These are phyloP conservation scores for Cyanoramphus novaezelandiae DNA, from an alignment of 2,113 vertebrate species.

Conservation along the genomic window DNA sequence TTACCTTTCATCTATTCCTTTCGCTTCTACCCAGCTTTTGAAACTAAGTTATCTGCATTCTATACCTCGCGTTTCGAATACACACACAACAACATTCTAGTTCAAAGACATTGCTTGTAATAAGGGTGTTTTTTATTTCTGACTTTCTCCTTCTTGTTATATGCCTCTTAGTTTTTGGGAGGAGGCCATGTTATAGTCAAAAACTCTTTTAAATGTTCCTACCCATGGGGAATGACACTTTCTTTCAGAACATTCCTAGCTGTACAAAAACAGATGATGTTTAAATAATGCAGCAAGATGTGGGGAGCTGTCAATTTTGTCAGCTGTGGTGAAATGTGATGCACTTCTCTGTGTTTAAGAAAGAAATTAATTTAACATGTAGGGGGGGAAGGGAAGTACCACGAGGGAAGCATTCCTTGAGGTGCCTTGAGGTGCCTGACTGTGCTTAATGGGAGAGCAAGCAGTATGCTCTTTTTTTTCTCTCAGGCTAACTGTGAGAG, in stretches of 20 bases:
- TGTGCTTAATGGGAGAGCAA: conserved; percentile 3
- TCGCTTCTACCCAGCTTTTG: not conserved
- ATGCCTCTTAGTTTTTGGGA: not conserved
- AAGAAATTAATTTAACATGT: not conserved
- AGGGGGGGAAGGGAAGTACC: not conserved
- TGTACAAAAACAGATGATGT: conserved; percentile 47
- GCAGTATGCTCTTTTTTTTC: not conserved
- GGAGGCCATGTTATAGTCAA: not conserved
- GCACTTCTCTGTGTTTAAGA: conserved; percentile 23
- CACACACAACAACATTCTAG: not conserved
- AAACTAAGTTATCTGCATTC: not conserved
- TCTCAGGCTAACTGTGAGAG: conserved; percentile 34
- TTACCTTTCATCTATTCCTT: not conserved
- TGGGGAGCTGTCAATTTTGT: conserved; percentile 62
- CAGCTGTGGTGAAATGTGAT: conserved; percentile 44
- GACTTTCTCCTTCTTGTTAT: not conserved
- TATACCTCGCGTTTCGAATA: not conserved
- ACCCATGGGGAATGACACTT: conserved; percentile 36
- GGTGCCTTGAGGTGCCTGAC: not conserved
- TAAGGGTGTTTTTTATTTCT: not conserved
- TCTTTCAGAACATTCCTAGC: conserved; percentile 48
- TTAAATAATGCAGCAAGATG: conserved; percentile 62
- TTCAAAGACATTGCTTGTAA: not conserved
- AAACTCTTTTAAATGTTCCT: conserved; percentile 28
- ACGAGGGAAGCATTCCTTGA: not conserved